phyloP scores from a whole-genome alignment of 2,113 vertebrate species.

The Corythoichthys haematopterus region DNA sequence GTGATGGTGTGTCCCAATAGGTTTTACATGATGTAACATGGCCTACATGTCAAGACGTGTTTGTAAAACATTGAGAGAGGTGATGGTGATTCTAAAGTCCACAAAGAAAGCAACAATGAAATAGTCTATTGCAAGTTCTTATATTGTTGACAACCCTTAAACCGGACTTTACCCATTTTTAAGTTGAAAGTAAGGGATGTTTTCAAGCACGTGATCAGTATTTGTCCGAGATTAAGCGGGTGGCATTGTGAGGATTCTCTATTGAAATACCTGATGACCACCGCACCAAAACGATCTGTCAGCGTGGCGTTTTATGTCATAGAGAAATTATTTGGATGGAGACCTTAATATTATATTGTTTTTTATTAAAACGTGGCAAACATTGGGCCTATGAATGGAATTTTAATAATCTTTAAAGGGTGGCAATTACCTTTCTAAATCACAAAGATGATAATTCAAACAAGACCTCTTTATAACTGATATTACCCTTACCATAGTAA shows the following conservation, averaged over 20 bases:
- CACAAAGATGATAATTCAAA: no score
- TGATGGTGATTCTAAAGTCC: background rate
- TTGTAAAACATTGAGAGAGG: slow-evolving; percentile 1
- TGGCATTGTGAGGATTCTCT: background rate
- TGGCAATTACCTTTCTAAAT: no score
- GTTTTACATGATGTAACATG: background rate
- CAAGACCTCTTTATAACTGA: no score
- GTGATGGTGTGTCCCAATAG: background rate
- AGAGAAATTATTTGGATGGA: no score
- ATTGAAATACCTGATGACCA: background rate
- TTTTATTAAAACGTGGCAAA: no score
- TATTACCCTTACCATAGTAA: no score
- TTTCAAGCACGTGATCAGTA: background rate
- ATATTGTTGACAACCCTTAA: background rate
- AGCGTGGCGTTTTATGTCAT: no score
- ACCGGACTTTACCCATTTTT: background rate
- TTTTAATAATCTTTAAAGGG: no score
- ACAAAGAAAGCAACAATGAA: background rate
- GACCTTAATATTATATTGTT: no score
- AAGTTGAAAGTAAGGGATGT: background rate
- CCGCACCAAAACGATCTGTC: background rate
- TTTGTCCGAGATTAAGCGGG: background rate
- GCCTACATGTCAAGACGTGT: background rate
- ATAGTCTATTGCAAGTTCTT: background rate
- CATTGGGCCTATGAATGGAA: no score